Percentiles rank a stretch among this genome's conserved stretches.
Evolutionary conservation across 1,140 invertebrate species (phyloP).

Genomic region (Bombus terrestris): DNA sequence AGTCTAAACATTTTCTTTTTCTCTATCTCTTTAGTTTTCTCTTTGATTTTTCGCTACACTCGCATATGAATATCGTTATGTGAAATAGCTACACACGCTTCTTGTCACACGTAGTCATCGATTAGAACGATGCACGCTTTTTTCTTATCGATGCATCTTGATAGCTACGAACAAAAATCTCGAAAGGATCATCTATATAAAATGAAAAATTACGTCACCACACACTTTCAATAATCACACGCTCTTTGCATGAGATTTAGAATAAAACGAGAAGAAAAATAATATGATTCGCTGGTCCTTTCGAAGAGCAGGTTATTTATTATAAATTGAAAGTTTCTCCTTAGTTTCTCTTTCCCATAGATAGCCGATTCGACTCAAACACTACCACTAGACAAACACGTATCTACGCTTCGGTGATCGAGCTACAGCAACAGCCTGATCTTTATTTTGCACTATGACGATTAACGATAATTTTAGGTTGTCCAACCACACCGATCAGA

Average conservation of each 20-base stretch:
- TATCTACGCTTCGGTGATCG: conserved; percentile 19
- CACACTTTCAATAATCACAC: too few species aligned
- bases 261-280: too few species aligned
- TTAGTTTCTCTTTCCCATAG: conserved; percentile 1
- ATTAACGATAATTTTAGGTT: conserved; percentile 82
- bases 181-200: not conserved
- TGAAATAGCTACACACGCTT: conserved; percentile 55
- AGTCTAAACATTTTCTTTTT: conserved; percentile 43
- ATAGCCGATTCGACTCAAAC: conserved; percentile 20
- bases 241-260: not conserved
- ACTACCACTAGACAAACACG: conserved; percentile 30
- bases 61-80: not conserved
- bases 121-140: conserved; percentile 45
- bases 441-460: conserved; percentile 56
- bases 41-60: conserved; percentile 1
- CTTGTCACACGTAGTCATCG: conserved; percentile 41
- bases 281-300: not conserved
- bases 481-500: conserved; percentile 84
- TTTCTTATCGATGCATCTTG: conserved; percentile 20
- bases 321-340: not conserved
- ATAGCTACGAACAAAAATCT: not conserved
- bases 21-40: conserved; percentile 24
- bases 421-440: conserved; percentile 1
- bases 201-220: too few species aligned
- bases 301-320: not conserved